Conservation (phyloP, 2,888 invertebrate genomes). For the Lissonota sp. region DNA sequence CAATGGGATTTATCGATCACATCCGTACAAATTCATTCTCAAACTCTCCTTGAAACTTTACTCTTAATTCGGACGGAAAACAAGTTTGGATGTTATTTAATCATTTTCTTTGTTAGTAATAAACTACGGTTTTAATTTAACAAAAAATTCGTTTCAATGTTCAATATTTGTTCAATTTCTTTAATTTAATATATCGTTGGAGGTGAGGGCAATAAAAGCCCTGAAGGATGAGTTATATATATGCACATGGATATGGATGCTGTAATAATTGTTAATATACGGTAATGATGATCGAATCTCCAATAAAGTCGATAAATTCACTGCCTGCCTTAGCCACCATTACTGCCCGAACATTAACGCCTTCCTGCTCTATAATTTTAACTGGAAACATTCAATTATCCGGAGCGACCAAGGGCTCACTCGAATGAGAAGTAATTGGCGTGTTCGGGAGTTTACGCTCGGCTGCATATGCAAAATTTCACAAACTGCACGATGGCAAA, state of each 20-base stretch:
- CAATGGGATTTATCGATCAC: constrained; percentile 73
- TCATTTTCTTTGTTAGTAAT: no score
- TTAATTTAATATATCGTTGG: no score
- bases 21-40: constrained; percentile 16
- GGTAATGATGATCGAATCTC: constrained; percentile 4
- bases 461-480: constrained; percentile 8
- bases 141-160: no score
- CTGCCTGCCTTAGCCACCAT: constrained; percentile 18
- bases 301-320: constrained; percentile 24
- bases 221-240: no score
- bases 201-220: no score
- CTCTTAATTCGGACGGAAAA: background rate
- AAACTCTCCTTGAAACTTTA: constrained; percentile 29
- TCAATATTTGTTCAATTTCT: no score
- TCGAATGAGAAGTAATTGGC: constrained; percentile 50
- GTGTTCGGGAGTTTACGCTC: constrained; percentile 9
- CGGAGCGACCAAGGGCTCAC: constrained; percentile 13
- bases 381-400: constrained; percentile 55
- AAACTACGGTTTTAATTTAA: no score
- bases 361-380: constrained; percentile 37
- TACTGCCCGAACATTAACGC: constrained; percentile 23
- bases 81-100: background rate
- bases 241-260: no score
- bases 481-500: constrained; percentile 7
- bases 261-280: background rate